These are phyloP conservation scores for Chlorodrepanis virens DNA, from an alignment of 2,113 vertebrate genomes.

Conservation along the genomic window DNA sequence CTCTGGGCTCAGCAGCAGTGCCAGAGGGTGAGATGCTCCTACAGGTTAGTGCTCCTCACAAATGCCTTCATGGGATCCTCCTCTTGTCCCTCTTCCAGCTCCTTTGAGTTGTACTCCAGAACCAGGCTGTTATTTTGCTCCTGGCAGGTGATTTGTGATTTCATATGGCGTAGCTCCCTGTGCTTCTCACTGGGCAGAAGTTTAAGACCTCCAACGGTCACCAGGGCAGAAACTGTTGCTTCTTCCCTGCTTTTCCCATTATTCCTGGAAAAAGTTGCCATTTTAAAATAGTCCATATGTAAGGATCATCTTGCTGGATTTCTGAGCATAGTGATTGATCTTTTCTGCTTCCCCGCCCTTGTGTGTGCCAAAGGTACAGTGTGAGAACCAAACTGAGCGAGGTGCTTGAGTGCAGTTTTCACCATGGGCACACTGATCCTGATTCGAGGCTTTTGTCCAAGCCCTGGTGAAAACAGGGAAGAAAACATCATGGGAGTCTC, in stretches of 20 bases:
- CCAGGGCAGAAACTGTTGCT: background rate
- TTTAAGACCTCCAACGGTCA: background rate
- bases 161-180: background rate
- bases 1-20: background rate
- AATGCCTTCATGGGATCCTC: background rate
- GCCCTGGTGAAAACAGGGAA: background rate
- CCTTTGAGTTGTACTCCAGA: background rate
- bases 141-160: background rate
- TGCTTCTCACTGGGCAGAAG: background rate
- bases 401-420: background rate
- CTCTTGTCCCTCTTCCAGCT: background rate
- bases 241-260: background rate
- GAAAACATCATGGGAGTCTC: background rate
- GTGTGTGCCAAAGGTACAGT: background rate
- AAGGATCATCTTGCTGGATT: background rate
- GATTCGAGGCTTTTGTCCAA: accelerated
- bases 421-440: background rate
- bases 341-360: background rate
- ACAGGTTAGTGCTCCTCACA: constrained; percentile 66
- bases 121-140: background rate
- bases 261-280: background rate
- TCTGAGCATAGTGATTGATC: background rate
- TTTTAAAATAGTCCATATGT: background rate
- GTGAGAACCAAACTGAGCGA: background rate
- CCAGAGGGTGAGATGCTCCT: constrained; percentile 77